Evolutionary conservation across 2,113 vertebrate species (phyloP).

Genomic region (Lichenostomus cassidix): DNA sequence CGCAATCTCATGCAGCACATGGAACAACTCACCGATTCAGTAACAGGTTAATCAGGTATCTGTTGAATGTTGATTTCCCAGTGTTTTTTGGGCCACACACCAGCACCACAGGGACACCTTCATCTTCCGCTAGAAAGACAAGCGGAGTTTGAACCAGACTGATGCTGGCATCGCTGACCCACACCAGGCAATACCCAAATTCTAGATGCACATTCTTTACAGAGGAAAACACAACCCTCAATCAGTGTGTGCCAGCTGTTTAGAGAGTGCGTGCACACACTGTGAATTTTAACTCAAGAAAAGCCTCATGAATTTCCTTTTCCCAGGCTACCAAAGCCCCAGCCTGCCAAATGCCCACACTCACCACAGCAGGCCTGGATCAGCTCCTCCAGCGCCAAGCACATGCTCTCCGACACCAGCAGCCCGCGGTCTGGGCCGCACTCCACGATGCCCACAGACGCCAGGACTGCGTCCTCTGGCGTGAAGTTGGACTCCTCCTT

Average conservation of each 20-base stretch:
- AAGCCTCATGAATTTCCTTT: fast-evolving
- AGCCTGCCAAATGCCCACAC: fast-evolving
- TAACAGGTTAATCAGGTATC: slow-evolving; percentile 88
- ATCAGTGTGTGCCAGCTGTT: fast-evolving
- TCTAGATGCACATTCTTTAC: fast-evolving
- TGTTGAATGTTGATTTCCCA: slow-evolving; percentile 92
- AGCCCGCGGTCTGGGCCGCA: slow-evolving; percentile 65
- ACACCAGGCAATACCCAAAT: fast-evolving
- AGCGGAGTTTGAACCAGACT: neutral
- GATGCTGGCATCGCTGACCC: neutral
- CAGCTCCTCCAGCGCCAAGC: slow-evolving; percentile 73
- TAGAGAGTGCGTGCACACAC: fast-evolving
- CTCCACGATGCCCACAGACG: slow-evolving; percentile 78
- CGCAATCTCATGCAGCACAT: fast-evolving
- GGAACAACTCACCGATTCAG: slow-evolving; percentile 83
- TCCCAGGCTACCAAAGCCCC: fast-evolving
- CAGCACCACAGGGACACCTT: slow-evolving; percentile 84
- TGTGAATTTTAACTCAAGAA: fast-evolving
- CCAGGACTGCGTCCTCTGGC: slow-evolving; percentile 62
- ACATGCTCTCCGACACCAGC: slow-evolving; percentile 69
- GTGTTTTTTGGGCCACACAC: slow-evolving; percentile 87
- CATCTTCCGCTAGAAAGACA: slow-evolving; percentile 79
- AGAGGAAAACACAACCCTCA: fast-evolving
- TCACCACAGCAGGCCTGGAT: slow-evolving; percentile 83
- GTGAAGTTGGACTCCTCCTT: neutral